Base-by-base conservation (phyloP, 2,113 vertebrate genomes). In the Seriola dumerili region DNA sequence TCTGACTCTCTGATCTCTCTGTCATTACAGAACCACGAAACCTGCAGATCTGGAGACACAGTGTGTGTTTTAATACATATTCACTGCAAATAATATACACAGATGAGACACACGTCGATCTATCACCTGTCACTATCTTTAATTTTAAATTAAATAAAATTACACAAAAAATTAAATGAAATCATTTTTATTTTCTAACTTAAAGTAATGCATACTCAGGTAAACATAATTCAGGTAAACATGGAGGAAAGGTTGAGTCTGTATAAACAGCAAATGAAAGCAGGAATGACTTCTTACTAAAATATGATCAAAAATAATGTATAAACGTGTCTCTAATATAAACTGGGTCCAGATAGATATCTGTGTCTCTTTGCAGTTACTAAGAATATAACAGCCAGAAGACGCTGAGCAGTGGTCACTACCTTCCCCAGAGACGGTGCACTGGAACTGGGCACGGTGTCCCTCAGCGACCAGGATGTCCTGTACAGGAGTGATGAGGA, bases 371-470 rank as follows among this genome's bases (percentile, higher is more conserved):
- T 4, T 32, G 29, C 13, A 58, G 23, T 25, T 29, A 23, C 12
- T 36, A 36, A 23, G 25, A 29, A 12, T 23, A 55, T 55, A 23
- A 23, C 19, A 25, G 23, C 13, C 32, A 36, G 5, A 7, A 9
- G 5, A 16, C 19, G 17, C 4, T 0, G 42, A 80, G 65, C 12
- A 19, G 67, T 3, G 10, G 50, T 58, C 23, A 2, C 61, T 90
- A 99, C 98, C 97, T 96, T 98, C 96, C 76, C 97, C 98, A 81
- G 97, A 96, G 74, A 97, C 94, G 76, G 85, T 90, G 92, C 98
- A 99, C 80, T 97, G 97, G 91, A 99, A 97, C 52, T 91, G 90
- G 48, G 97, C 96, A 36, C 96, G 93, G 0, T 93, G 93, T 76
- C 97, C 97, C 79, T 97, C 96, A 0, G 95, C 92, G 2, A 97